Conservation (phyloP, 2,797 vertebrate genomes). For the Acropternis orthonyx region DNA sequence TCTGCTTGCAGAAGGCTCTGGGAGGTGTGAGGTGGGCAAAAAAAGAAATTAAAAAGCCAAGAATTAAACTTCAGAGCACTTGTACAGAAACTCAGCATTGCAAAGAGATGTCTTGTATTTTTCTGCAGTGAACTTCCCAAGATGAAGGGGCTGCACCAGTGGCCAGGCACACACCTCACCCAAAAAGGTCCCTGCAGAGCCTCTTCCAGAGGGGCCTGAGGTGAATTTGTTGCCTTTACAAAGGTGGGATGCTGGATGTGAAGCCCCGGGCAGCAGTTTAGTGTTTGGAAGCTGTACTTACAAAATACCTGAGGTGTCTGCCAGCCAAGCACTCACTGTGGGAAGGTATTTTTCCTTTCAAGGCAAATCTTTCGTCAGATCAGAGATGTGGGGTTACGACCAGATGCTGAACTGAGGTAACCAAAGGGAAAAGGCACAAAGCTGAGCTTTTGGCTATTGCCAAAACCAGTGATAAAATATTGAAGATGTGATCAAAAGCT, state of each 20-base stretch:
- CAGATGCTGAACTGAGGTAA: background rate
- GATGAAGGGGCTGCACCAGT: background rate
- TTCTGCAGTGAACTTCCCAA: background rate
- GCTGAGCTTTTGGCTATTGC: background rate
- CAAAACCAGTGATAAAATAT: background rate
- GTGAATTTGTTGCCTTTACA: background rate
- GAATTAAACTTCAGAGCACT: background rate
- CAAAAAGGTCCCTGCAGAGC: background rate
- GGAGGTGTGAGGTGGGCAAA: background rate
- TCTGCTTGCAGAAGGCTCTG: background rate
- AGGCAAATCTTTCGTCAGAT: background rate
- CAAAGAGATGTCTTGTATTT: background rate
- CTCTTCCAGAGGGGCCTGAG: background rate
- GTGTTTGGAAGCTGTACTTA: background rate
- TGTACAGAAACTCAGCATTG: rapidly evolving
- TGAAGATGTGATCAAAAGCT: background rate
- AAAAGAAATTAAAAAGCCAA: background rate
- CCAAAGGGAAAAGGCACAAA: background rate
- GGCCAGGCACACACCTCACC: background rate
- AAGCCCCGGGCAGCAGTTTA: background rate
- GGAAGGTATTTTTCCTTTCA: background rate
- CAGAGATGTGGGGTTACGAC: background rate
- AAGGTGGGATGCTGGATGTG: background rate
- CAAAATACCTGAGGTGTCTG: background rate
- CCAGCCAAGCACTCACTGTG: background rate